Conservation (phyloP, 2,113 vertebrate genomes). For the Capreolus pygargus region DNA sequence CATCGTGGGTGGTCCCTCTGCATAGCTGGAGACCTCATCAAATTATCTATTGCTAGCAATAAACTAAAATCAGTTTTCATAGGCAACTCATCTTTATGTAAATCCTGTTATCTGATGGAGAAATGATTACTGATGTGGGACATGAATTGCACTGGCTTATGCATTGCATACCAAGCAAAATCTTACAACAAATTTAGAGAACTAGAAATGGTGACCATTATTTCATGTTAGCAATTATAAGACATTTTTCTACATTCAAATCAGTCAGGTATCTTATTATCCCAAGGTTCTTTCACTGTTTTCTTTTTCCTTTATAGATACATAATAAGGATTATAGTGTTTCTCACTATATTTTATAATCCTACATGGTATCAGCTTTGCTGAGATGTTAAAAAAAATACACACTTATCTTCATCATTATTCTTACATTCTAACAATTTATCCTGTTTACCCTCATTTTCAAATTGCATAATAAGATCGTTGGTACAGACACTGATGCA, state of each 20-base stretch:
- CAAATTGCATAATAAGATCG: neutral
- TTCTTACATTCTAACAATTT: neutral
- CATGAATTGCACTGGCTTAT: neutral
- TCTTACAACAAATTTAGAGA: neutral
- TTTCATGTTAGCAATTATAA: neutral
- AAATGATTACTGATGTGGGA: neutral
- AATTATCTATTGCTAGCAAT: constrained; percentile 27
- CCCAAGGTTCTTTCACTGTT: neutral
- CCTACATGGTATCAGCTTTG: neutral
- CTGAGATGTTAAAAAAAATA: neutral
- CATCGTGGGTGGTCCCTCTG: neutral
- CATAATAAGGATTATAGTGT: neutral
- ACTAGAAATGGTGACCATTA: neutral
- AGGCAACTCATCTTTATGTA: constrained; percentile 26
- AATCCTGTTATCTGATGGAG: neutral
- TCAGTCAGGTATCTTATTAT: neutral
- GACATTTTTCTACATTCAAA: neutral
- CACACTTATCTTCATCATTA: neutral
- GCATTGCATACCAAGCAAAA: constrained; percentile 10
- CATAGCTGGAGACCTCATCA: neutral
- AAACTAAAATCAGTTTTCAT: constrained; percentile 2
- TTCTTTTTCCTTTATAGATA: neutral
- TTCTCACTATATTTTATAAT: neutral
- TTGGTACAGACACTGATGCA: neutral
- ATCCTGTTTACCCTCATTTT: neutral